phyloP scores from a whole-genome alignment of 1,140 invertebrate species.

The Ptiloglossa arizonensis region DNA sequence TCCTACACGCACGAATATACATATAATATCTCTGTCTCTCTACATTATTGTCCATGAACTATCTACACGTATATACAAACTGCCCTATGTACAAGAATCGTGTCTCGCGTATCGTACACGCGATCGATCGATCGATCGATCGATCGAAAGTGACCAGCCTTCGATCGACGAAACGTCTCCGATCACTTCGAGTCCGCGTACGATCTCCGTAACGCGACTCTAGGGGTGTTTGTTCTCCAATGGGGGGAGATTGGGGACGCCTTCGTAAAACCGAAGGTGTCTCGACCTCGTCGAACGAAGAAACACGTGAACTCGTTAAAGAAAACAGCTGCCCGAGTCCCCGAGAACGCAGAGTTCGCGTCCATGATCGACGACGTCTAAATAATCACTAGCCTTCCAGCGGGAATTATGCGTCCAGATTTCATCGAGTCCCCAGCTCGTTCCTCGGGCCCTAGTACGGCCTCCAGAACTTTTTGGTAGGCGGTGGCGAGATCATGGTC shows the following conservation, averaged over 20 bases:
- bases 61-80: constrained; percentile 73
- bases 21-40: constrained; percentile 34
- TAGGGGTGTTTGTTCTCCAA: too few relatives aligned
- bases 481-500: constrained; percentile 77
- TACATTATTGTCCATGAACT: constrained; percentile 75
- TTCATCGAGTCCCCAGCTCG: background rate
- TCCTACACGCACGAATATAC: constrained; percentile 1
- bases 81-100: constrained; percentile 64
- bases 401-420: constrained; percentile 18
- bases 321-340: too few relatives aligned
- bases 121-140: background rate
- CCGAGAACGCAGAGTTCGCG: background rate
- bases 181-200: background rate
- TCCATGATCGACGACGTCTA: constrained; percentile 10
- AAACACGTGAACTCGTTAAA: background rate
- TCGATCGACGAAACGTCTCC: background rate
- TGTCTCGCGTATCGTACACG: constrained; percentile 18
- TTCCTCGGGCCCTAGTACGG: constrained; percentile 84
- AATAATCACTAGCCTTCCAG: constrained; percentile 76
- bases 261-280: constrained; percentile 69
- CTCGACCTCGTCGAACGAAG: too few relatives aligned
- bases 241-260: too few relatives aligned
- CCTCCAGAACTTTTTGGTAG: constrained; percentile 88
- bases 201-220: background rate
- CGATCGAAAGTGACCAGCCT: constrained; percentile 1